phyloP scores from a whole-genome alignment of 2,113 vertebrate genomes.

The Pardalotus punctatus region DNA sequence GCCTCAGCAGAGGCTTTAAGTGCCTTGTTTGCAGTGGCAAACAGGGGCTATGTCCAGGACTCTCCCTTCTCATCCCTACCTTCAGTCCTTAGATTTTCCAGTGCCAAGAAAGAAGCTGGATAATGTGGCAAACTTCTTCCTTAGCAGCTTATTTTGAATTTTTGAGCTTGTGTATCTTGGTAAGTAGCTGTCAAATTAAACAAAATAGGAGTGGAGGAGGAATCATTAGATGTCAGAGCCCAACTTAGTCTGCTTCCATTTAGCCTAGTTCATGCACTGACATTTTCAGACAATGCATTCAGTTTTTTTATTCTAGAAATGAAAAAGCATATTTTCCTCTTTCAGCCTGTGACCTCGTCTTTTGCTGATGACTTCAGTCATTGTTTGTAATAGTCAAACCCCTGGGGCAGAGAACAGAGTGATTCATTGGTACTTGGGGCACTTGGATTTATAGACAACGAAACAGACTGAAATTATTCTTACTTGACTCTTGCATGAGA shows the following conservation, averaged over 20 bases:
- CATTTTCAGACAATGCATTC: conserved; percentile 63
- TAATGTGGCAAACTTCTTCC: neutral
- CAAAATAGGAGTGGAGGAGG: conserved; percentile 23
- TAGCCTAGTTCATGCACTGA: conserved; percentile 53
- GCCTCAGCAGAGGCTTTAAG: neutral
- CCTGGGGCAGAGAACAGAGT: conserved; percentile 57
- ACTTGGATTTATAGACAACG: conserved; percentile 59
- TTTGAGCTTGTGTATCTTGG: neutral
- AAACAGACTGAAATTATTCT: conserved; percentile 57
- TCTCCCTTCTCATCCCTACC: neutral
- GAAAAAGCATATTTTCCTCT: conserved; percentile 58
- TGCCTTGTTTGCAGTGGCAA: neutral
- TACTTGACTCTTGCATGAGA: conserved; percentile 41
- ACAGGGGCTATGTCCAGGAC: neutral
- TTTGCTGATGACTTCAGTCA: conserved; percentile 63
- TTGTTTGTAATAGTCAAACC: conserved; percentile 60
- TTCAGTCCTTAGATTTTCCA: neutral
- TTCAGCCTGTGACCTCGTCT: conserved; percentile 45
- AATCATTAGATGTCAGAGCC: conserved; percentile 29
- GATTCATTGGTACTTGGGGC: conserved; percentile 60
- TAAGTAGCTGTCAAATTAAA: conserved; percentile 45
- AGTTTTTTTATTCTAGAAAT: conserved; percentile 49
- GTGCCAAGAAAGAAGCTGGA: neutral
- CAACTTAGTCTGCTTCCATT: conserved; percentile 44
- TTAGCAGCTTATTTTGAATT: neutral